Evolutionary conservation across 2,113 vertebrate genomes (phyloP).

Genomic region (Atherinomorus stipes): DNA sequence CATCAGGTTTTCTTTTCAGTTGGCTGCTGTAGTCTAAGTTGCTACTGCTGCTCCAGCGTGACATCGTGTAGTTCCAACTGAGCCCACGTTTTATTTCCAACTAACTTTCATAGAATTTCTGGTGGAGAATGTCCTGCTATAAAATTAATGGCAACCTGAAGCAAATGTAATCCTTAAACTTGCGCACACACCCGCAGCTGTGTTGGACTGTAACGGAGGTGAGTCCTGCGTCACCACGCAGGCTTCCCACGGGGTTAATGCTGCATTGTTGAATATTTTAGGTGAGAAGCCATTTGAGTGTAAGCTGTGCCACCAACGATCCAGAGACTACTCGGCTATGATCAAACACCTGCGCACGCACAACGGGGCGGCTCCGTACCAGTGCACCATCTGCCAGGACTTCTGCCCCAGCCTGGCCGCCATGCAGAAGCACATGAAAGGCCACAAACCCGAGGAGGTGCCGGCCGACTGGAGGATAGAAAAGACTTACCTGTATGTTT

Average conservation of each 20-base stretch:
- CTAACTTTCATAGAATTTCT: no score
- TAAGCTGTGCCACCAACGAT: constrained; percentile 98
- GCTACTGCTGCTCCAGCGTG: constrained; percentile 4
- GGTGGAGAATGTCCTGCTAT: background rate
- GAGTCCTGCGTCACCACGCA: constrained; percentile 42
- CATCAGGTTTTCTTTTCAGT: background rate
- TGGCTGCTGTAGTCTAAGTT: background rate
- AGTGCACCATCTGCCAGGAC: constrained; percentile 98
- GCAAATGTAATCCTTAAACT: background rate
- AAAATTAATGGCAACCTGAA: constrained; percentile 16
- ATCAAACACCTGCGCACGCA: constrained; percentile 99
- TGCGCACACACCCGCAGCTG: constrained; percentile 9
- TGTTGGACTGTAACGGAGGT: constrained; percentile 13
- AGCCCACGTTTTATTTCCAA: no score
- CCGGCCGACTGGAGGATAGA: constrained; percentile 99
- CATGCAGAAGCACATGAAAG: constrained; percentile 99
- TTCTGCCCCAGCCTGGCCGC: constrained; percentile 99
- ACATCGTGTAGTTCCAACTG: background rate
- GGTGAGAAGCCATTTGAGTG: constrained; percentile 99
- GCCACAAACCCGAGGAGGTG: constrained; percentile 97
- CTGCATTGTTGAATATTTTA: constrained; percentile 71
- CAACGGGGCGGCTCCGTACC: constrained; percentile 98
- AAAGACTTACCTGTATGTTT: constrained; percentile 99
- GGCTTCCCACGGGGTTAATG: constrained; percentile 43
- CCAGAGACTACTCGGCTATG: constrained; percentile 99